These are phyloP conservation scores for Calameuta pallipes DNA, from an alignment of 2,888 invertebrate genomes.

Conservation along the genomic window DNA sequence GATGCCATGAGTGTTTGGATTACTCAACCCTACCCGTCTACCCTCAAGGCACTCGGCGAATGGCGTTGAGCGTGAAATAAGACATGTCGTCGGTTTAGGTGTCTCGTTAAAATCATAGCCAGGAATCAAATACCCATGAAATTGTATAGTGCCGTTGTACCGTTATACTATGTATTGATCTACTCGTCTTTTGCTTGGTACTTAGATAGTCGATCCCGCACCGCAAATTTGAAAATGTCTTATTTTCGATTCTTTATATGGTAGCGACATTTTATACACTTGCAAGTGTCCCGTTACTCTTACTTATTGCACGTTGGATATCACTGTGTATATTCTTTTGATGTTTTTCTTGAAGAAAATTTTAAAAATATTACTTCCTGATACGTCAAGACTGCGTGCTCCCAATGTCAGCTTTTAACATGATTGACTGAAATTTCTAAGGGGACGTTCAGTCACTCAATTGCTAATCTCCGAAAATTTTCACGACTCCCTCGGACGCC, in stretches of 20 bases:
- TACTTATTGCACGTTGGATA: not conserved
- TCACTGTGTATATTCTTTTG: slow-evolving; percentile 12
- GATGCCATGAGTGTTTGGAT: not conserved
- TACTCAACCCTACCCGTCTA: not conserved
- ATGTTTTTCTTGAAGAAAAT: not conserved
- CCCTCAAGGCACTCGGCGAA: not conserved
- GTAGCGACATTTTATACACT: too few relatives aligned
- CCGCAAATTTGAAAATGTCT: too few relatives aligned
- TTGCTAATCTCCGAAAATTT: too few relatives aligned
- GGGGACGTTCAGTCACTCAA: too few relatives aligned
- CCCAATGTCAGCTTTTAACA: too few relatives aligned
- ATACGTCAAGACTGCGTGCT: too few relatives aligned
- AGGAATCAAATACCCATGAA: slow-evolving; percentile 27
- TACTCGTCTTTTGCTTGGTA: not conserved
- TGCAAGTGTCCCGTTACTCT: not conserved
- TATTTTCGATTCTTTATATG: too few relatives aligned
- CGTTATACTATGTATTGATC: not conserved
- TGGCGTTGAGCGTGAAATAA: not conserved
- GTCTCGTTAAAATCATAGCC: slow-evolving; percentile 28
- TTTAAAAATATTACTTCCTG: not conserved
- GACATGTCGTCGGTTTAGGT: not conserved
- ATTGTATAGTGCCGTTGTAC: slow-evolving; percentile 13
- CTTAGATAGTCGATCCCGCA: not conserved
- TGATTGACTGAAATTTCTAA: too few relatives aligned
- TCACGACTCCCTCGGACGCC: too few relatives aligned